A percentile compares a stretch with the other conserved stretches of the same genome.
Conservation (phyloP, 1,140 invertebrate species). For the Piezodorus guildinii region DNA sequence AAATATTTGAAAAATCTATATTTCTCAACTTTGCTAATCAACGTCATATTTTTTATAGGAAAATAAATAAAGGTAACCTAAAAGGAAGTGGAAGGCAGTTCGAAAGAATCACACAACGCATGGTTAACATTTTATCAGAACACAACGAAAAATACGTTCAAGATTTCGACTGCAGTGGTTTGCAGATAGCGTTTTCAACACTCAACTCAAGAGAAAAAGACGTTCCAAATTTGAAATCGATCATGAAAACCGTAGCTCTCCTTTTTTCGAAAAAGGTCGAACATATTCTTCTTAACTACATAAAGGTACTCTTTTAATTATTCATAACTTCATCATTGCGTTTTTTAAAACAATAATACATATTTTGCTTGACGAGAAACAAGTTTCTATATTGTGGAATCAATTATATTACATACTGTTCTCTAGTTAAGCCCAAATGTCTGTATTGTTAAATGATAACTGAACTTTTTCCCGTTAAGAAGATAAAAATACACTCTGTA, state of each 20-base stretch:
- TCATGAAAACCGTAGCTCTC: conserved; percentile 33
- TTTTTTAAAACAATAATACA: too few species aligned
- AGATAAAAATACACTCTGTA: too few species aligned
- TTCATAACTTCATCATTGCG: too few species aligned
- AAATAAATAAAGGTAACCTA: not conserved
- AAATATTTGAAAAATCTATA: too few species aligned
- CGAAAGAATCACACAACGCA: not conserved
- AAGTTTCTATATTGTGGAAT: too few species aligned
- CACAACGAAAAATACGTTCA: not conserved
- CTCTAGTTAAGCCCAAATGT: too few species aligned
- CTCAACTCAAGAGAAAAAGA: not conserved
- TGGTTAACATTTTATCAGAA: not conserved
- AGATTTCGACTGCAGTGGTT: not conserved
- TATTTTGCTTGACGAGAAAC: too few species aligned
- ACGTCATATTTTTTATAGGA: not conserved
- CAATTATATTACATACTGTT: too few species aligned
- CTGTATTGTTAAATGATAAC: too few species aligned
- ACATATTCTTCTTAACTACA: conserved; percentile 32
- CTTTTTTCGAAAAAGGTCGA: conserved; percentile 38
- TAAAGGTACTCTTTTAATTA: conserved; percentile 28
- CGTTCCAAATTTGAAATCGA: not conserved
- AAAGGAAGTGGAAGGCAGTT: not conserved
- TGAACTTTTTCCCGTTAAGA: too few species aligned
- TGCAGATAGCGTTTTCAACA: not conserved
- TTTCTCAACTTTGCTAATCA: too few species aligned